These are phyloP conservation scores for Dynastes tityus DNA, from an alignment of 2,888 invertebrate species.

Conservation along the genomic window DNA sequence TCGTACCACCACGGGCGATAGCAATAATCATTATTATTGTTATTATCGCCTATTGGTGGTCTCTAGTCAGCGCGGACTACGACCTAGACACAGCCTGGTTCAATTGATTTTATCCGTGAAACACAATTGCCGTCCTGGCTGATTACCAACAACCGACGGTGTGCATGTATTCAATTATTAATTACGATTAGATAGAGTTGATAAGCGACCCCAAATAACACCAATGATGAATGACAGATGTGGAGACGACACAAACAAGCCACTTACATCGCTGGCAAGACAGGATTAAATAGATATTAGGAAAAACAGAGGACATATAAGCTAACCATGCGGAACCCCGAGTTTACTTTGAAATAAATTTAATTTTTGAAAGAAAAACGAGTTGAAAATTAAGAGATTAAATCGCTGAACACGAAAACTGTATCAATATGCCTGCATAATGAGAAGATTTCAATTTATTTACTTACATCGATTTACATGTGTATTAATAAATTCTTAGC, in stretches of 20 bases:
- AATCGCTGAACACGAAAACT: too few relatives aligned
- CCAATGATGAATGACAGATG: neutral
- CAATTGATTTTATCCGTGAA: slow-evolving; percentile 57
- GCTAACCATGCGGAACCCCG: slow-evolving; percentile 3
- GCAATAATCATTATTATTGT: slow-evolving; percentile 27
- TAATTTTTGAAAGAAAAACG: neutral
- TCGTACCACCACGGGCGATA: neutral
- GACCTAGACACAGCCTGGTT: slow-evolving; percentile 40
- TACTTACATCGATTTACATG: too few relatives aligned
- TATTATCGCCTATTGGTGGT: slow-evolving; percentile 37
- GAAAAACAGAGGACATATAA: neutral
- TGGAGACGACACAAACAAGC: neutral
- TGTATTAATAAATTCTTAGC: neutral
- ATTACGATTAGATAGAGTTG: slow-evolving; percentile 10
- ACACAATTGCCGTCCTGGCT: slow-evolving; percentile 12
- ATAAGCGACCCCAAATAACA: slow-evolving; percentile 8
- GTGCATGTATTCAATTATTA: slow-evolving; percentile 1
- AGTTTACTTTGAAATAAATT: neutral
- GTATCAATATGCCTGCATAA: too few relatives aligned
- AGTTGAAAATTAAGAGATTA: neutral
- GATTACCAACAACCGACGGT: neutral
- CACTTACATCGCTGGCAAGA: neutral
- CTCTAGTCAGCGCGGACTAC: slow-evolving; percentile 9
- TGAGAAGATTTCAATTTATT: too few relatives aligned
- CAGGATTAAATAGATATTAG: neutral